A percentile compares a stretch with the other conserved stretches of the same genome.
Conservation (phyloP, 1,140 invertebrate genomes). For the Apis cerana region DNA sequence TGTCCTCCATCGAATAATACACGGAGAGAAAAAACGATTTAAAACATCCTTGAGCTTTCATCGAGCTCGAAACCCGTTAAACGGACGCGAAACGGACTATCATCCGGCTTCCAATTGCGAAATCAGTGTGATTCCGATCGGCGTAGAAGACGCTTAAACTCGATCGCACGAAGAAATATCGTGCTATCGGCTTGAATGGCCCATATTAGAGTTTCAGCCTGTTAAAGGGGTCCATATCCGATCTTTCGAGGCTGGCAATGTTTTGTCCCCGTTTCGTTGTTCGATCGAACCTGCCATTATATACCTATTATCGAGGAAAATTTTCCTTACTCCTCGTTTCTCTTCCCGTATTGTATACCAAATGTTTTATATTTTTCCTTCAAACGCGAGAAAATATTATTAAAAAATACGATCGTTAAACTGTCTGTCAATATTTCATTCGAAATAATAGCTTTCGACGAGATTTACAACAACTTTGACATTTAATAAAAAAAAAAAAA, state of each 20-base stretch:
- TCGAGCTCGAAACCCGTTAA: neutral
- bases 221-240: constrained; percentile 76
- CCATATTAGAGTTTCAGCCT: constrained; percentile 73
- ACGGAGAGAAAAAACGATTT: neutral
- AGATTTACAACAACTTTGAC: constrained; percentile 26
- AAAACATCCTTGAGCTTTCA: neutral
- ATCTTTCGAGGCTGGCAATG: constrained; percentile 56
- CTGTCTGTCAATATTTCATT: neutral
- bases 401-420: neutral
- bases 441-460: neutral
- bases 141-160: neutral
- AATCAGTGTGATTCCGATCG: neutral
- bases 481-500: neutral
- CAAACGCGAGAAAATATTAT: neutral
- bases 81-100: neutral
- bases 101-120: neutral
- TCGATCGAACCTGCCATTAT: neutral
- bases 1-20: neutral
- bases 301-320: neutral
- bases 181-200: constrained; percentile 77
- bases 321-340: neutral
- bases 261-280: constrained; percentile 46
- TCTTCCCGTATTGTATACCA: neutral
- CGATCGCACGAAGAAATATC: constrained; percentile 42
- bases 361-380: neutral